A percentile compares a stretch with the other conserved stretches of the same genome.
Conservation (phyloP, 2,797 vertebrate species). For the Rhabdomys pumilio region DNA sequence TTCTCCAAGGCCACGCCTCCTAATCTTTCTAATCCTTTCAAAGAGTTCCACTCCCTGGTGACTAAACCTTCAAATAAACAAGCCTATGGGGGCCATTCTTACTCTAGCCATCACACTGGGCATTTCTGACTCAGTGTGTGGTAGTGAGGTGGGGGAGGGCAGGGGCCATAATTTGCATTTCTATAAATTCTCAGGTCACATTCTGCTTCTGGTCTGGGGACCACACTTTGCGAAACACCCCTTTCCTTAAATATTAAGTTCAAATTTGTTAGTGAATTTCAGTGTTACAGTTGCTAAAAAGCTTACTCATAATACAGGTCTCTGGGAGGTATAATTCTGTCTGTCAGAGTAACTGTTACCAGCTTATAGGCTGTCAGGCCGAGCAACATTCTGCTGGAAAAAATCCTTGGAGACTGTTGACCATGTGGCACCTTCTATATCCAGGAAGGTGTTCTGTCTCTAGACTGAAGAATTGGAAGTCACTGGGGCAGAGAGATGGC, state of each 20-base stretch:
- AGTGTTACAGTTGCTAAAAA: slow-evolving; percentile 6
- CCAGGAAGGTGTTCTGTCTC: not conserved
- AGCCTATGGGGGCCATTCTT: not conserved
- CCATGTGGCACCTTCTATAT: not conserved
- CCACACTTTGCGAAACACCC: not conserved
- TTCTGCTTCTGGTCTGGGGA: not conserved
- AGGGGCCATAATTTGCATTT: not conserved
- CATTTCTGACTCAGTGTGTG: slow-evolving; percentile 37
- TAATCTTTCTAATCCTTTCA: not conserved
- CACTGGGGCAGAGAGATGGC: not conserved
- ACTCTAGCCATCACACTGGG: not conserved
- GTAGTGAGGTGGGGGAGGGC: not conserved
- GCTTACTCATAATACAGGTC: not conserved
- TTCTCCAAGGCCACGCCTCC: not conserved
- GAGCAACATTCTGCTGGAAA: not conserved
- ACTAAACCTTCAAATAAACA: not conserved
- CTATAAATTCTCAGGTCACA: slow-evolving; percentile 22
- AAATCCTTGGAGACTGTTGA: not conserved
- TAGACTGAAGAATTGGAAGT: not conserved
- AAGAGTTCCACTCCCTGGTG: not conserved
- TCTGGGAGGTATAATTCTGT: not conserved
- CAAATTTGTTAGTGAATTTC: not conserved
- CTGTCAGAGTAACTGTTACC: slow-evolving; percentile 15
- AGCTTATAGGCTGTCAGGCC: slow-evolving; percentile 26
- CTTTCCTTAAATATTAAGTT: slow-evolving; percentile 19